Evolutionary conservation across 2,113 vertebrate species (phyloP).

Genomic region (Acrocephalus arundinaceus): DNA sequence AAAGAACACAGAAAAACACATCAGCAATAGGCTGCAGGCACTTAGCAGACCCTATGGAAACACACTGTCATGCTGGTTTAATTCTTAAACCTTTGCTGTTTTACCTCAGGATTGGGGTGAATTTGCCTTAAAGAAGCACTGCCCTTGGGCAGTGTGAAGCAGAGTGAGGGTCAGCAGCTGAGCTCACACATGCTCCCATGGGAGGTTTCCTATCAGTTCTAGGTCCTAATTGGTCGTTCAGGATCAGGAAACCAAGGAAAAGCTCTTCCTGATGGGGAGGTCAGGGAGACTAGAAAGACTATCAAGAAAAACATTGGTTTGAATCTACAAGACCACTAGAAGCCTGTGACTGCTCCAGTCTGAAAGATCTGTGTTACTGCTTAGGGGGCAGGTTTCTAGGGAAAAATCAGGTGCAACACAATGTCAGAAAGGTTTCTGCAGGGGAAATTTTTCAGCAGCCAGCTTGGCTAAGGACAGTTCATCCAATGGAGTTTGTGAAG

Average conservation of each 20-base stretch:
- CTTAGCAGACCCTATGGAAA: neutral
- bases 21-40: neutral
- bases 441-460: neutral
- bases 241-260: neutral
- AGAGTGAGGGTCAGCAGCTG: neutral
- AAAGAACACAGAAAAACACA: neutral
- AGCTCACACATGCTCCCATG: neutral
- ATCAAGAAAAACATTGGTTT: neutral
- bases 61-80: neutral
- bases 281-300: neutral
- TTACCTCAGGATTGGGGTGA: neutral
- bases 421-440: neutral
- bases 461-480: neutral
- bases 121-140: neutral
- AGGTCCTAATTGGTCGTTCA: neutral
- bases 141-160: neutral
- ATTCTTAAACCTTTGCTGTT: fast-evolving
- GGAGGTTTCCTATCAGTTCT: neutral
- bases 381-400: neutral
- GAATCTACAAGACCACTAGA: neutral
- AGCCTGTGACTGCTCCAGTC: neutral
- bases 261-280: neutral
- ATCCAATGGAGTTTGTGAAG: neutral
- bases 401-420: neutral
- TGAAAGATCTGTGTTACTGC: neutral